Conservation (phyloP, 2,888 invertebrate genomes). For the Glomeris marginata region DNA sequence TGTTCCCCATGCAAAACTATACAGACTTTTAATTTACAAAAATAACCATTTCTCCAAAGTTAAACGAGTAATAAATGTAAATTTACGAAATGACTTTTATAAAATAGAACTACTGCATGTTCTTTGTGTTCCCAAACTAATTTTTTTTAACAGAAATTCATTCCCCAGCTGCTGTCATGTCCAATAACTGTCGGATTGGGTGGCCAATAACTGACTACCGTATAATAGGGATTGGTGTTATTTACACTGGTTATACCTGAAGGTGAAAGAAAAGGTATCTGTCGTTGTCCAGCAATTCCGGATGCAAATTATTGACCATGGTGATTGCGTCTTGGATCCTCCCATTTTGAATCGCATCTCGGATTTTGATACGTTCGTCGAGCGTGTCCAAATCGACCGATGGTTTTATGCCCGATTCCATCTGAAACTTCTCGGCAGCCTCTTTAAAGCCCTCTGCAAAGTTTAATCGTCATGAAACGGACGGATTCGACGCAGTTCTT, state of each 20-base stretch:
- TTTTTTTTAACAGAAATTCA: too few relatives aligned
- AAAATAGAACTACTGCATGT: too few relatives aligned
- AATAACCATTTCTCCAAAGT: too few relatives aligned
- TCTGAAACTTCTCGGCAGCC: slow-evolving; percentile 90
- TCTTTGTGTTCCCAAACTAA: too few relatives aligned
- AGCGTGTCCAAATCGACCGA: slow-evolving; percentile 64
- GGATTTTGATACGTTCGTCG: slow-evolving; percentile 79
- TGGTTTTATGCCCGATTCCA: slow-evolving; percentile 76
- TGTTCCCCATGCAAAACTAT: too few relatives aligned
- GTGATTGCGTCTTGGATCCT: slow-evolving; percentile 84
- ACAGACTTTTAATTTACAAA: too few relatives aligned
- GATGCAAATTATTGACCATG: slow-evolving; percentile 84
- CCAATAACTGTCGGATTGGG: too few relatives aligned
- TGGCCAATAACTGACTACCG: too few relatives aligned
- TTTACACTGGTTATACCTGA: slow-evolving; percentile 52
- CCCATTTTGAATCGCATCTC: slow-evolving; percentile 86
- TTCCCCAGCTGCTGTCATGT: too few relatives aligned
- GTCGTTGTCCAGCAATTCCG: slow-evolving; percentile 87
- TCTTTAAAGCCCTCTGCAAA: slow-evolving; percentile 49
- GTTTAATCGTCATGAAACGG: not conserved
- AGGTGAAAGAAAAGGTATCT: slow-evolving; percentile 90
- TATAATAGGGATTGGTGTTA: too few relatives aligned
- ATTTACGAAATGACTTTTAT: too few relatives aligned
- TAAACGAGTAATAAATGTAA: too few relatives aligned
- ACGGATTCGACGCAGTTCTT: not conserved